Conservation (phyloP, 2,113 vertebrate species). For the Engraulis encrasicolus region DNA sequence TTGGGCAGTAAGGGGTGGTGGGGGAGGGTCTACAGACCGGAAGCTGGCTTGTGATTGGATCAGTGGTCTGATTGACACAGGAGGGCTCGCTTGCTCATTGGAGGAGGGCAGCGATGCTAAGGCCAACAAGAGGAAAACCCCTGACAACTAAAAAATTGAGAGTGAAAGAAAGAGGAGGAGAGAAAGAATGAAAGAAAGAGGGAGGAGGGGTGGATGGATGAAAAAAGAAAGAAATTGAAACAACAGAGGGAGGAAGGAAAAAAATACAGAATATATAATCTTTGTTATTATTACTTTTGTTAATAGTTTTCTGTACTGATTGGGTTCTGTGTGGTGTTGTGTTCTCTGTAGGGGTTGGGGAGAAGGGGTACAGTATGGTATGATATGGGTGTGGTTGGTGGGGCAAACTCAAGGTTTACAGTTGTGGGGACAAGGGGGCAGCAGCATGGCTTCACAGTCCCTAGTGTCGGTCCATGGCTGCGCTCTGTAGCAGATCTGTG, state of each 20-base stretch:
- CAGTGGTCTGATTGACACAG: neutral
- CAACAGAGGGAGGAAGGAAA: slow-evolving; percentile 36
- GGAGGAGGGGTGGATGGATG: too few species aligned
- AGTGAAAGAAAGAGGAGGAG: slow-evolving; percentile 49
- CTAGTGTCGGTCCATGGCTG: slow-evolving; percentile 88
- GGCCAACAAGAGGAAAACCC: neutral
- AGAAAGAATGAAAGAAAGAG: slow-evolving; percentile 75
- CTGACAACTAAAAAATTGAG: slow-evolving; percentile 39
- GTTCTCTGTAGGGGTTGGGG: neutral
- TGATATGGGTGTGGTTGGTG: slow-evolving; percentile 19
- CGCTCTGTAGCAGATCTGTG: slow-evolving; percentile 93
- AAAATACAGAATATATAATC: slow-evolving; percentile 71
- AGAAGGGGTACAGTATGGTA: neutral
- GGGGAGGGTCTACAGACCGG: neutral
- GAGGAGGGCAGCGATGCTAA: neutral
- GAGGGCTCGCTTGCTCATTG: neutral
- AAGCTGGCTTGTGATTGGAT: neutral
- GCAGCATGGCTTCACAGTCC: slow-evolving; percentile 55
- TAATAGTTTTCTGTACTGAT: slow-evolving; percentile 72
- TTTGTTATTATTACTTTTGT: slow-evolving; percentile 52
- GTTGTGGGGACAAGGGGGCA: too few species aligned
- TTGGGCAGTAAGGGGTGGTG: too few species aligned
- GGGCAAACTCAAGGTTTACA: too few species aligned
- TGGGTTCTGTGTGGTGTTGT: slow-evolving; percentile 50
- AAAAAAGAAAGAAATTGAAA: slow-evolving; percentile 76